A percentile compares a stretch with the other conserved stretches of the same genome.
phyloP scores from a whole-genome alignment of 2,113 vertebrate genomes.

The Aphyosemion australe region DNA sequence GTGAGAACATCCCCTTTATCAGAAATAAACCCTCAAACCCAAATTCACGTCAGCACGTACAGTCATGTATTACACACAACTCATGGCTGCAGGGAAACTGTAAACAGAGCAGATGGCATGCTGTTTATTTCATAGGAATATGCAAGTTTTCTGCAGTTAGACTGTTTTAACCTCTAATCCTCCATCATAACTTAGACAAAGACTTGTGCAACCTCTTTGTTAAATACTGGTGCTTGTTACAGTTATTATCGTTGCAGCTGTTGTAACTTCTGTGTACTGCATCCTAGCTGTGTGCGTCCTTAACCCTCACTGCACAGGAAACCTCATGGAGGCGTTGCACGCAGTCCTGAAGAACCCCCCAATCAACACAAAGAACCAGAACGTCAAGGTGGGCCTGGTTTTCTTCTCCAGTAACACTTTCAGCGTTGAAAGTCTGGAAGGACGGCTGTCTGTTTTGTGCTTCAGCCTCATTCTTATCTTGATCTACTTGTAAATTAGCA shows the following conservation, averaged over 20 bases:
- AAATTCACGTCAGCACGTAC: neutral
- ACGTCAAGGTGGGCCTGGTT: conserved; percentile 85
- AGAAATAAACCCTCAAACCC: neutral
- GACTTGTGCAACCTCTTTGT: neutral
- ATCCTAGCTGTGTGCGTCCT: conserved; percentile 59
- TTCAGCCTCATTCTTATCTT: neutral
- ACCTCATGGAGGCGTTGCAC: conserved; percentile 92
- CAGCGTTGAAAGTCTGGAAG: no score
- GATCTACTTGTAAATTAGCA: neutral
- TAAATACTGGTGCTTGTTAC: no score
- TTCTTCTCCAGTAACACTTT: neutral
- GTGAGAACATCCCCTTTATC: conserved; percentile 8
- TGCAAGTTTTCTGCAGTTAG: no score
- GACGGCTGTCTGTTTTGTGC: no score
- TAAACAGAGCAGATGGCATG: neutral
- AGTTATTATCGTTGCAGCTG: neutral
- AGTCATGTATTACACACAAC: no score
- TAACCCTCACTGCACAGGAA: conserved; percentile 88
- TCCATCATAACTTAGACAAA: neutral
- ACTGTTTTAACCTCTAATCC: no score
- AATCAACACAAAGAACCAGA: conserved; percentile 97
- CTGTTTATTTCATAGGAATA: neutral
- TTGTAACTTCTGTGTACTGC: neutral
- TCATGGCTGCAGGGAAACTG: neutral
- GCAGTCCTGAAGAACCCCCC: conserved; percentile 97